phyloP scores from a whole-genome alignment of 2,888 invertebrate genomes.

The Clitarchus hookeri region DNA sequence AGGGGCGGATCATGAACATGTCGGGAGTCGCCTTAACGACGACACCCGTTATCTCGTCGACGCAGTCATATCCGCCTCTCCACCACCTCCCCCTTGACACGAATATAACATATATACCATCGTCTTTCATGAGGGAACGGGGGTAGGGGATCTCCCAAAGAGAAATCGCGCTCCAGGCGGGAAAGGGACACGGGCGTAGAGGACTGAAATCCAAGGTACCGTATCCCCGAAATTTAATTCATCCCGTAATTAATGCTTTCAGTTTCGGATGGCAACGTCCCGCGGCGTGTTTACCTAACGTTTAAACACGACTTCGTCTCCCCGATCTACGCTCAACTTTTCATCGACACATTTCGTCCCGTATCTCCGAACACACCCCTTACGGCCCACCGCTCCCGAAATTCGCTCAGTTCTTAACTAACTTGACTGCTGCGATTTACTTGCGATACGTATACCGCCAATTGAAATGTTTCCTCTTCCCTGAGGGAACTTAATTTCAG shows the following conservation, averaged over 20 bases:
- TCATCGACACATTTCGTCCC: neutral
- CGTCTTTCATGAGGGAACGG: neutral
- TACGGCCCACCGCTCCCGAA: no score
- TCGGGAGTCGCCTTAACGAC: neutral
- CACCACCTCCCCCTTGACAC: neutral
- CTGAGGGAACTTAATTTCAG: neutral
- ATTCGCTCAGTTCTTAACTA: neutral
- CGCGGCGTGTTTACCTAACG: neutral
- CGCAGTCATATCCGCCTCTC: neutral
- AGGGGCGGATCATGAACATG: neutral
- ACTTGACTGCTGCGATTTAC: neutral
- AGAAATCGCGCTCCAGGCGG: conserved; percentile 6
- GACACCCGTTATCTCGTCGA: conserved; percentile 10
- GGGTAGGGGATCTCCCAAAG: neutral
- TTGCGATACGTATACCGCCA: neutral
- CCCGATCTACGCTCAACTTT: neutral
- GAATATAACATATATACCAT: neutral
- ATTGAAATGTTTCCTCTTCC: neutral
- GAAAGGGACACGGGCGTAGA: neutral
- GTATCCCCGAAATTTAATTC: neutral
- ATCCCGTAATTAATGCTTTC: neutral
- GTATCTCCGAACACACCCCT: neutral
- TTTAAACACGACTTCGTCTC: neutral
- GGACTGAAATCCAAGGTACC: neutral
- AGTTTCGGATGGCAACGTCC: neutral